Evolutionary conservation across 1,140 invertebrate species (phyloP).

Genomic region (Galendromus occidentalis): DNA sequence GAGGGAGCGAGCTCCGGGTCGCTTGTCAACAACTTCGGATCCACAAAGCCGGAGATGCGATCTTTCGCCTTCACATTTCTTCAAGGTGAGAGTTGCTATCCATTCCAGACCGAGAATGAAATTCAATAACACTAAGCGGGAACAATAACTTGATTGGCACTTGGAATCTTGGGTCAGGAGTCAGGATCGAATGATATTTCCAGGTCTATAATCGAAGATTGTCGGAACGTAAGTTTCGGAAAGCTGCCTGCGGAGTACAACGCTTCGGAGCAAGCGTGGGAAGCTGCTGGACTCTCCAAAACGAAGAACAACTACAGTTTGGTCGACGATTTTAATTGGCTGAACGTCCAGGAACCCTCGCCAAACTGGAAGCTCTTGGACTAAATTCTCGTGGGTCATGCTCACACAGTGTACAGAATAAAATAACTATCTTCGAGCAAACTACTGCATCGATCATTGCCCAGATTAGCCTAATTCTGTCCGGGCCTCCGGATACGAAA

Average conservation of each 20-base stretch:
- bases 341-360: background rate
- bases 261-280: background rate
- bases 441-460: too few relatives aligned
- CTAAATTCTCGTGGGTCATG: conserved; percentile 18
- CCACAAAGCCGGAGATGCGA: background rate
- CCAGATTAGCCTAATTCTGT: too few relatives aligned
- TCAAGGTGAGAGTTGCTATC: background rate
- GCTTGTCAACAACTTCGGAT: background rate
- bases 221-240: background rate
- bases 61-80: background rate
- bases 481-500: too few relatives aligned
- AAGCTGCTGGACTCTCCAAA: background rate
- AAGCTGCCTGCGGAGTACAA: background rate
- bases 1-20: background rate
- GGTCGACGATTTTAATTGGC: conserved; percentile 5
- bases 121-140: too few relatives aligned
- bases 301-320: background rate
- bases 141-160: too few relatives aligned
- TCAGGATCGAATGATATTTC: too few relatives aligned
- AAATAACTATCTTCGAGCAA: too few relatives aligned
- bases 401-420: too few relatives aligned
- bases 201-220: background rate
- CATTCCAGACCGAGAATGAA: background rate
- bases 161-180: too few relatives aligned
- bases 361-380: background rate